phyloP scores from a whole-genome alignment of 1,140 invertebrate species.

The Babylonia areolata region DNA sequence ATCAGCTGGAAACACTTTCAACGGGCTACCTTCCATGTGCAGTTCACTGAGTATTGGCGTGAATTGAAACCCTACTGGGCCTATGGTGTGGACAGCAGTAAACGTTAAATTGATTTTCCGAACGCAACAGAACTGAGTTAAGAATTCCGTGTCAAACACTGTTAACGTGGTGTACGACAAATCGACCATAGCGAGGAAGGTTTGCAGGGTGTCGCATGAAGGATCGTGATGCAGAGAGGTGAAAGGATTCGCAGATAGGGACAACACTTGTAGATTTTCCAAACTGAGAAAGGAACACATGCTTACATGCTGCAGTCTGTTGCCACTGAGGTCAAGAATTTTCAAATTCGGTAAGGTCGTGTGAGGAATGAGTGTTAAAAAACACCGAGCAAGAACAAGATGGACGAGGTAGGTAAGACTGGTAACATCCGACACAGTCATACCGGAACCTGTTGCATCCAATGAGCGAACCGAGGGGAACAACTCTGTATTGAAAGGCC shows the following conservation, averaged over 20 bases:
- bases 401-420: not conserved
- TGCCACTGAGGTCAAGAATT: too few relatives aligned
- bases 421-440: not conserved
- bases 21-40: conserved; percentile 26
- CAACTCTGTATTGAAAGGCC: not conserved
- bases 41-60: not conserved
- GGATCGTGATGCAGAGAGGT: not conserved
- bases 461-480: not conserved
- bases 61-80: not conserved
- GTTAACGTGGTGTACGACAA: not conserved
- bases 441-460: not conserved
- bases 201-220: not conserved
- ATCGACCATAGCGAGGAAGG: not conserved
- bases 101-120: not conserved
- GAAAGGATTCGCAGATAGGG: not conserved
- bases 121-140: not conserved
- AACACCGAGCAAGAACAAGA: not conserved
- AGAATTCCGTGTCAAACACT: not conserved
- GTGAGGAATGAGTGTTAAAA: not conserved
- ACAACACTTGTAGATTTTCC: not conserved
- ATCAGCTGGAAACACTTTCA: not conserved
- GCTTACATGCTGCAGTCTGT: not conserved
- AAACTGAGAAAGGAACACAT: not conserved
- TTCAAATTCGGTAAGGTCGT: not conserved
- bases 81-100: not conserved